Base-by-base conservation (phyloP, 2,797 vertebrate species). In the Muscicapa striata region DNA sequence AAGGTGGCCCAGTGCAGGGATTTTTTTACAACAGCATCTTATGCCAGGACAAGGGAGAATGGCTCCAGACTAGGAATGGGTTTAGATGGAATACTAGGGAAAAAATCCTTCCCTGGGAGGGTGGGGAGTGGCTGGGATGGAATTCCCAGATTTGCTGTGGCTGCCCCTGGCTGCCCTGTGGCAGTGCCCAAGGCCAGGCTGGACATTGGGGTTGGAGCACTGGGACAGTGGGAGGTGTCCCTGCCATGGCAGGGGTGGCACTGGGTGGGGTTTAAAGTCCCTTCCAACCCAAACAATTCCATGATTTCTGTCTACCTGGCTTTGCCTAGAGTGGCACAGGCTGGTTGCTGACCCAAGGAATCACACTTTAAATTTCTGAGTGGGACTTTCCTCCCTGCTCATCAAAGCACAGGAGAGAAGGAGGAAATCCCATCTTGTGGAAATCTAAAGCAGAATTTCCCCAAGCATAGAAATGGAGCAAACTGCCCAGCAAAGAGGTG, bases 201-300 rank as follows among this genome's bases (percentile, higher is more conserved):
- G 66, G 55, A 54, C 34, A 63, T 0, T 41, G 43, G 34, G 54
- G 15, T 1, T 74, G 3, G 64, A 70, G 40, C 34, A 48, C 12
- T 72, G 75, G 66, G 38, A 27, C 38, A 82, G 49, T 6, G 36
- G 77, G 0, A 24, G 41, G 15, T 49, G 86, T 62, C 41, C 30
- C 46, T 74, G 36, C 41, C 48, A 49, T 17, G 36, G 48, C 34
- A 5, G 32, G 40, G 30, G 18, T 41, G 55, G 34, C 1, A 6
- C 14, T 5, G 14, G 18, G 0, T 7, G 27, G 1, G 1, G 0
- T 69, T 75, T 69, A 3, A 4, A 13, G 1, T 62, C 36, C 26
- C 1, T 55, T 15, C 19, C 23, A 12, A 7, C 15, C 15, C 27
- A n/a, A 57, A 5, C 14, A 1, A 83, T 9, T n/a, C 64, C 46